Evolutionary conservation across 2,113 vertebrate species (phyloP).

Genomic region (Columbina picui): DNA sequence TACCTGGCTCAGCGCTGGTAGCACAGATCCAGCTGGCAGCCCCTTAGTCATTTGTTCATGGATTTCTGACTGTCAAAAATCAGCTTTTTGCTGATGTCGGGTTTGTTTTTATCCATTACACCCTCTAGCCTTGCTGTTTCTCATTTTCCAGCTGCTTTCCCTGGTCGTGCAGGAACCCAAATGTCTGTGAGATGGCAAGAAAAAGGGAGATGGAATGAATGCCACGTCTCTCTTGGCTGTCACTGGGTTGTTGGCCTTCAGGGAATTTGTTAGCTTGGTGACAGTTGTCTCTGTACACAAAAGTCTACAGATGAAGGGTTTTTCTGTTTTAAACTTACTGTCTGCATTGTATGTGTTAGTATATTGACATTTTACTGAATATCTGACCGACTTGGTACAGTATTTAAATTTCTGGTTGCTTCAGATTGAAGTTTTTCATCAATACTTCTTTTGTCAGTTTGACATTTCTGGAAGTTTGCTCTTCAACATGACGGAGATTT

Average conservation of each 20-base stretch:
- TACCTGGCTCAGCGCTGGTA: background rate
- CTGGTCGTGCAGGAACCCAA: background rate
- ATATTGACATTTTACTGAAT: background rate
- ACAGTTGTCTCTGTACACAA: background rate
- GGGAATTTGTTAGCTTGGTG: background rate
- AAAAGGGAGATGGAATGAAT: background rate
- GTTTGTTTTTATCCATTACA: background rate
- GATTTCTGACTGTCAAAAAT: background rate
- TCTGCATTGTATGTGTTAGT: background rate
- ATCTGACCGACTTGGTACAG: background rate
- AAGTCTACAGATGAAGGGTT: background rate
- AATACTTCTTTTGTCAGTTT: background rate
- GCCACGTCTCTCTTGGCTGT: background rate
- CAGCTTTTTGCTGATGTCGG: background rate
- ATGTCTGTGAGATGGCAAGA: background rate
- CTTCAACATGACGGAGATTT: background rate
- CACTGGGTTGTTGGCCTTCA: background rate
- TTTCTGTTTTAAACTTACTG: background rate
- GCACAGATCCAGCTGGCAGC: background rate
- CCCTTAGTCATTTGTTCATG: background rate
- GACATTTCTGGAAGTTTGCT: background rate
- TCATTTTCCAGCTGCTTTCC: background rate
- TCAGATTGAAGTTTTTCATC: background rate
- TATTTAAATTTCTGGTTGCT: background rate
- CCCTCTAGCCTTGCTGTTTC: background rate